These are phyloP conservation scores for Megaceryle alcyon DNA, from an alignment of 2,797 vertebrate genomes.

Conservation along the genomic window DNA sequence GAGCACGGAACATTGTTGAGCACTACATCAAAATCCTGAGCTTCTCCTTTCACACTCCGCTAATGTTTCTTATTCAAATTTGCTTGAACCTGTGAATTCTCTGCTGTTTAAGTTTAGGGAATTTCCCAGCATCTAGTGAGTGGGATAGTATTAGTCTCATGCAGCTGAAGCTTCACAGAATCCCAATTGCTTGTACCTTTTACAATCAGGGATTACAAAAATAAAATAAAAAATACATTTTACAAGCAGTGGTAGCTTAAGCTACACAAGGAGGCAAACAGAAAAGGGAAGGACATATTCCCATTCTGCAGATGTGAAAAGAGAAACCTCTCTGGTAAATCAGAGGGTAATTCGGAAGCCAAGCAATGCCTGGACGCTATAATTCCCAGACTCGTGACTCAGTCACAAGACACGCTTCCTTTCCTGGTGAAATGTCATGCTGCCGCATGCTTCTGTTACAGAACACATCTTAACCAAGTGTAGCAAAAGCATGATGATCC, in stretches of 20 bases:
- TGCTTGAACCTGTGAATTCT: background rate
- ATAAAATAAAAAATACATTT: background rate
- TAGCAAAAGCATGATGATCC: slow-evolving; percentile 67
- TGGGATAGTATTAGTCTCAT: background rate
- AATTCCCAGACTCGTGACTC: slow-evolving; percentile 43
- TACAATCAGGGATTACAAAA: background rate
- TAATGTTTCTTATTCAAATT: background rate
- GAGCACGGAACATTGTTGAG: fast-evolving
- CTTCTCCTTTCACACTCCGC: background rate
- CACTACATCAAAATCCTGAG: background rate
- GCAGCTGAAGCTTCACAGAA: background rate
- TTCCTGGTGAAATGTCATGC: slow-evolving; percentile 49
- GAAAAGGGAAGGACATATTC: background rate
- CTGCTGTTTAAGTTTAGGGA: background rate
- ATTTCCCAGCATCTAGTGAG: background rate
- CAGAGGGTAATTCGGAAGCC: background rate
- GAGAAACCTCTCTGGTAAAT: background rate
- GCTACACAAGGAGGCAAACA: background rate
- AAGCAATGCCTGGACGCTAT: background rate
- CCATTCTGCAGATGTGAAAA: background rate
- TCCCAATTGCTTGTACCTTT: background rate
- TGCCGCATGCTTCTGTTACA: background rate
- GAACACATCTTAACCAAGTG: slow-evolving; percentile 60
- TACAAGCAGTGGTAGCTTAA: background rate
- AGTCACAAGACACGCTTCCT: slow-evolving; percentile 54